Evolutionary conservation across 2,113 vertebrate genomes (phyloP), one percentile per base, ranked within the genome.

Genomic region (Anas platyrhynchos): DNA sequence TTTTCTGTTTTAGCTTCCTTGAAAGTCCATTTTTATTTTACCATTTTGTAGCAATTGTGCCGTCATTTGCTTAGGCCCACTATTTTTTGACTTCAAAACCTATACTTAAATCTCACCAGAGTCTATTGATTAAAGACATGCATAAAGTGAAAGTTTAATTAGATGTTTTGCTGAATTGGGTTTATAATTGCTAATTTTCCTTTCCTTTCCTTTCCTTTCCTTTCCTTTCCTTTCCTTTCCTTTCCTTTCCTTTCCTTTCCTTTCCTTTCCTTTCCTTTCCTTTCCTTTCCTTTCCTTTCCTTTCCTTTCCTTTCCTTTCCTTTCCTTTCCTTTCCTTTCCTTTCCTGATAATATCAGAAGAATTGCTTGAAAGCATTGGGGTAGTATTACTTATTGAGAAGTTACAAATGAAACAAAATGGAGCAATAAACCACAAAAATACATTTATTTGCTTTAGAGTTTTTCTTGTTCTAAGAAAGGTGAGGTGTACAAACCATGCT

Each of bases 121-220:
- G 26, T 65, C 56, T 78, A 34, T 32, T 29, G 25, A 85, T 89
- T 61, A 72, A 89, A 83, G 17, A 63, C 9, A 43, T 55, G 17
- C 31, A 68, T 91, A 55, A 74, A 87, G 16, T 46, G 36, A 77
- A 9, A 11, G 15, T 59, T 61, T 79, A 87, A 91, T 82, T 75
- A 89, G 74, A 85, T 29, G 20, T 82, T 87, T 88, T 89, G 32
- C 34, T 79, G 82, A 93, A 89, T 38, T 91, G 23, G 54, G 81
- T 84, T 34, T 85, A 89, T 61, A 92, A 91, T 68, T 84, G 77
- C 3, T 46, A 84, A 77, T 68, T 11, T 62, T 69, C 81, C 88
- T 67, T 88, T 79, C 18, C 69, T 84, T 84, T 72, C 83, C 55
- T 9, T 62, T 73, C 11, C 38, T 84, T 84, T 72, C 79, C 75